Base-by-base conservation (phyloP, 2,113 vertebrate genomes). In the Atlantisia rogersi region DNA sequence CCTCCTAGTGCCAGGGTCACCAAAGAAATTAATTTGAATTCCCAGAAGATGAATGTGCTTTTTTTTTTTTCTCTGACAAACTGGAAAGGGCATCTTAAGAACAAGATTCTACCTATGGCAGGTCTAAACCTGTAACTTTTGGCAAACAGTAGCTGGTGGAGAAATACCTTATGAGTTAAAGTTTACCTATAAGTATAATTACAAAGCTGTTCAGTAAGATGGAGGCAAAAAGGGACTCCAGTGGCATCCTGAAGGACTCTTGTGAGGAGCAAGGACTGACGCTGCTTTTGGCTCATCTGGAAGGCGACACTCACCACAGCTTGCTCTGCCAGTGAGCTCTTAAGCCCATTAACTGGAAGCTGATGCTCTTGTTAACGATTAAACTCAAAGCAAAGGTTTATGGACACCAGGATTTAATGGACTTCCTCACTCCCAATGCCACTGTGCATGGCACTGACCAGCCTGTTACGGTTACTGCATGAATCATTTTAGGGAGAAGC, bases 31-130 rank as follows among this genome's bases (percentile, higher is more conserved):
- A 79, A 79, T 79, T 0, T 64, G 12, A 59, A 48, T 79, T 90
- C 40, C 17, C 9, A 73, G 48, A 71, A 63, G n/a, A 46, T 28
- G 18, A 82, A 48, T 28, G 32, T 5, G 42, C 12, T 21, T 68
- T 87, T 83, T 28, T 83, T 28, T 68, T 87, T 83, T 87, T 79
- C 64, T 56, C 58, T 73, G 68, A 40, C 42, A 87, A 85, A 83
- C 35, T 42, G 15, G 25, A 87, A 91, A 90, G 18, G 44, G 6
- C 32, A 71, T 64, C 87, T 86, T 26, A 76, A 87, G 67, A 84
- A 68, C 2, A 17, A 53, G 92, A 69, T 53, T 25, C 59, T 75
- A 68, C n/a, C 40, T 25, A 12, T 1, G 3, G 42, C 48, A 90
- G 19, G 32, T 82, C 42, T 67, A 75, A 96, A 85, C 69, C 56